These are phyloP conservation scores for Sisor rabdophorus DNA, from an alignment of 2,113 vertebrate species.

Conservation along the genomic window DNA sequence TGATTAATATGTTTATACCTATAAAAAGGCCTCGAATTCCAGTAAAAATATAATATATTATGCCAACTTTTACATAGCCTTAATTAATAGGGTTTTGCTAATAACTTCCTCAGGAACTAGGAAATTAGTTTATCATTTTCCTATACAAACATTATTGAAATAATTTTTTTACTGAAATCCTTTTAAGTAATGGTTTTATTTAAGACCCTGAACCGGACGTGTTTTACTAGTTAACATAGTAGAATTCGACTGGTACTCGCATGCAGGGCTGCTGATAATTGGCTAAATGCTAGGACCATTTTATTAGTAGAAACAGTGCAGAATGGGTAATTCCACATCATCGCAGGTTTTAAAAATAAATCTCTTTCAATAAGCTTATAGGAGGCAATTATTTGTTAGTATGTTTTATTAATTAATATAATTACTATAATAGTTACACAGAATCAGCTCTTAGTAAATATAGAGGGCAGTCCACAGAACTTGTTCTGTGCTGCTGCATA, in stretches of 20 bases:
- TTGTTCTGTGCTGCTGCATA: constrained; percentile 1
- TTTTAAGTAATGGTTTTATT: constrained; percentile 1
- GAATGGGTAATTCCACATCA: constrained; percentile 6
- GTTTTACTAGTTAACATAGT: too few species aligned
- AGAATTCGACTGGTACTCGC: too few species aligned
- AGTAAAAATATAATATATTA: background rate
- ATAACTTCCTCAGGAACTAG: background rate
- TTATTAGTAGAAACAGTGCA: too few species aligned
- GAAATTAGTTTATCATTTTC: background rate
- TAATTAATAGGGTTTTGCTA: background rate
- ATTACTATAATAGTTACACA: too few species aligned
- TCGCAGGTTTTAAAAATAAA: constrained; percentile 27
- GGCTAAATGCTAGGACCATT: too few species aligned
- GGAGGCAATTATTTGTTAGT: background rate
- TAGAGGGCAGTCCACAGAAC: background rate
- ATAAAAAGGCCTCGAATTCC: too few species aligned
- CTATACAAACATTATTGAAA: constrained; percentile 7
- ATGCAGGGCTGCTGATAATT: too few species aligned
- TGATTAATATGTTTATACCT: too few species aligned
- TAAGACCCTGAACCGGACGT: background rate
- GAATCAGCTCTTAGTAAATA: background rate
- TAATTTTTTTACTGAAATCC: background rate
- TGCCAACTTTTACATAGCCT: background rate
- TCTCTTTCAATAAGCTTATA: constrained; percentile 14
- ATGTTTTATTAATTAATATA: background rate